A percentile compares a stretch with the other conserved stretches of the same genome.
Conservation (phyloP, 2,888 invertebrate species). For the Heterodera filipjevi region DNA sequence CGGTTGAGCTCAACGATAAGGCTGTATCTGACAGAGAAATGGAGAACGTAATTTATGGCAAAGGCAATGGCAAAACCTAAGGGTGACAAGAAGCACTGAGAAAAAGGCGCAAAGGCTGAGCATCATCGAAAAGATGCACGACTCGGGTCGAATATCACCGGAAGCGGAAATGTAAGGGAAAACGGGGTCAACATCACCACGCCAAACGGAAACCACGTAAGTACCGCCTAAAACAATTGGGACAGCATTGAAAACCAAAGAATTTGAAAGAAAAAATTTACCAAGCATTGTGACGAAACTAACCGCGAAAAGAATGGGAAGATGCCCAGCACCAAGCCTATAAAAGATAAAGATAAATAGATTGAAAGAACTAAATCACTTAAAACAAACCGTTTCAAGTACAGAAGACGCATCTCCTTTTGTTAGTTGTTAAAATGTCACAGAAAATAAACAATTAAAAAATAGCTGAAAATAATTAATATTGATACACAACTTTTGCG, state of each 20-base stretch:
- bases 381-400: constrained; percentile 18
- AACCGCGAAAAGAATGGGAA: constrained; percentile 56
- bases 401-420: neutral
- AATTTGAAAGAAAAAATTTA: constrained; percentile 26
- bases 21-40: constrained; percentile 45
- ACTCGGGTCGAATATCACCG: constrained; percentile 57
- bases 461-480: too few species aligned
- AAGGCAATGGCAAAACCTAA: constrained; percentile 44
- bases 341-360: neutral
- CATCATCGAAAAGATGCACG: constrained; percentile 56
- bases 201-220: constrained; percentile 56
- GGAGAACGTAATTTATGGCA: neutral
- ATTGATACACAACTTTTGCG: too few species aligned
- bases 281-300: constrained; percentile 53
- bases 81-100: constrained; percentile 48
- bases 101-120: constrained; percentile 52
- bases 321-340: constrained; percentile 55
- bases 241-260: neutral
- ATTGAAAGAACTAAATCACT: neutral
- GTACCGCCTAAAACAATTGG: constrained; percentile 21
- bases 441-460: too few species aligned
- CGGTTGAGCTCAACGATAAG: constrained; percentile 52
- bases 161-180: constrained; percentile 63
- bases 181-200: constrained; percentile 61
- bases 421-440: neutral